Evolutionary conservation across 2,888 invertebrate species (phyloP), one percentile per base, ranked within the genome.

Genomic region (Gryllus longicercus): DNA sequence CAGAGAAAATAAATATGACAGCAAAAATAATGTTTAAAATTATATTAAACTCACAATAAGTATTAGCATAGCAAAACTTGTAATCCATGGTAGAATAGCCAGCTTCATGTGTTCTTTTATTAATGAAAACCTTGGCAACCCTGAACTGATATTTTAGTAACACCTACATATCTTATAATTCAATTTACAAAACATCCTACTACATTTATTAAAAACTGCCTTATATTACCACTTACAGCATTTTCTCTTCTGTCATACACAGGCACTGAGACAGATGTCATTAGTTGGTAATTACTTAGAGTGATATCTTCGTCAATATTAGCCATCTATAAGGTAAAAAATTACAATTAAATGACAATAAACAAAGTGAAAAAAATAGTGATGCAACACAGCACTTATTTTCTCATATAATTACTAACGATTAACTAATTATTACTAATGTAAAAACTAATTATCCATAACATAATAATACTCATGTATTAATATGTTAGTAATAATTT

Each of bases 211-310:
- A 76, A 76, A 25, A 76, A 38, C 21, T 76, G 76, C 16, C 14
- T 76, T 11, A 23, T 25, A 5, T 25, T n/a, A 16, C 23, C 50
- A 87, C 93, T 91, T 90, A 95, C 95, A 91, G 94, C 94, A 87
- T 94, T 93, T 84, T 94, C 93, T 77, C 94, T 92, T 84, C 93
- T 91, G 88, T 97, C 96, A 86, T 96, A 97, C 74, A 97, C 97
- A 11, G 97, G 97, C 90, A 96, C 93, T 80, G 97, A 95, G 21
- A 97, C 95, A 11, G 97, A 96, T 18, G 96, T 97, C 93, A 97
- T 95, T 86, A 97, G 89, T 84, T 94, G 92, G 86, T 95, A 95
- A 81, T 90, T 89, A 83, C 93, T 93, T 21, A 90, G 86, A 84
- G 91, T 90, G 78, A 90, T 91, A 81, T 78, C 75, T n/a, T 76